These are phyloP conservation scores for Cheilosia scutellata DNA, from an alignment of 2,888 invertebrate species.

Conservation along the genomic window DNA sequence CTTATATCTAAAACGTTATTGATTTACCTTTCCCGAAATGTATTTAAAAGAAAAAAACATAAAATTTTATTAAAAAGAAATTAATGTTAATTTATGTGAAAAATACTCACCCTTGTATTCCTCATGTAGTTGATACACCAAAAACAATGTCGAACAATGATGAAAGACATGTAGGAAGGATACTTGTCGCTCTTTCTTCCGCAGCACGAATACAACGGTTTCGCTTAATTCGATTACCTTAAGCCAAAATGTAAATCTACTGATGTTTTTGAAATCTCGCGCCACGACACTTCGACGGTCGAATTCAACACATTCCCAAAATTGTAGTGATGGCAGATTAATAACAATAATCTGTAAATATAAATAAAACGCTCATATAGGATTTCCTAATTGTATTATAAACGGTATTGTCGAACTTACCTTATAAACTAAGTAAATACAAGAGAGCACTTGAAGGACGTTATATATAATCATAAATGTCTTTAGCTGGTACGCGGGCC, in stretches of 20 bases:
- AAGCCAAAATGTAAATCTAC: conserved; percentile 87
- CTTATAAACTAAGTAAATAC: conserved; percentile 78
- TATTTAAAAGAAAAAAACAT: no score
- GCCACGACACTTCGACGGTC: conserved; percentile 64
- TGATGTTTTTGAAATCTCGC: conserved; percentile 80
- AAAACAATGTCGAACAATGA: conserved; percentile 87
- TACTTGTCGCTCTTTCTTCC: conserved; percentile 89
- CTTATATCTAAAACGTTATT: no score
- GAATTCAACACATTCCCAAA: conserved; percentile 78
- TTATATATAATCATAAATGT: conserved; percentile 90
- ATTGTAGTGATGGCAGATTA: conserved; percentile 71
- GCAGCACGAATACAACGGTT: conserved; percentile 89
- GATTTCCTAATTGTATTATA: neutral
- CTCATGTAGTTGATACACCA: conserved; percentile 86
- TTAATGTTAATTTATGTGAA: neutral
- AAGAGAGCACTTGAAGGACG: conserved; percentile 88
- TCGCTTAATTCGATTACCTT: conserved; percentile 89
- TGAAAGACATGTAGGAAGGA: conserved; percentile 90
- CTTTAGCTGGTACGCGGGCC: conserved; percentile 88
- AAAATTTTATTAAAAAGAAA: no score
- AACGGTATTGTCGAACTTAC: conserved; percentile 75
- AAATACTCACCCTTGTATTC: conserved; percentile 86
- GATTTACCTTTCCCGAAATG: no score
- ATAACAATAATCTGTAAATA: conserved; percentile 77
- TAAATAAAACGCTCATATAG: neutral